Conservation (phyloP, 2,888 invertebrate genomes). For the Subacronicta megacephala region DNA sequence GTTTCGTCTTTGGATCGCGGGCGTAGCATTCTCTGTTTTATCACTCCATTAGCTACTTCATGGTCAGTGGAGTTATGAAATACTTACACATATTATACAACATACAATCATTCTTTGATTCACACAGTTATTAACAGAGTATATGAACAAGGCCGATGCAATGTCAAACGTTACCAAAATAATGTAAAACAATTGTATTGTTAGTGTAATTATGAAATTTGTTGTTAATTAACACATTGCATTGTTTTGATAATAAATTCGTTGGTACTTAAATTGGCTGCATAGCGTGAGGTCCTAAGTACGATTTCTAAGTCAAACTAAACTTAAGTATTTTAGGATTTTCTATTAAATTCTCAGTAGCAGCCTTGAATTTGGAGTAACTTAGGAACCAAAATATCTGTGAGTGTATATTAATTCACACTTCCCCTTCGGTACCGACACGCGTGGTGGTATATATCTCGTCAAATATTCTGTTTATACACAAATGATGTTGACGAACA, state of each 20-base stretch:
- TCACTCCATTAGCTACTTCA: not conserved
- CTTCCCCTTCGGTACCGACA: no score
- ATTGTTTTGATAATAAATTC: slow-evolving; percentile 17
- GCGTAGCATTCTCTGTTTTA: not conserved
- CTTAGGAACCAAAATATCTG: no score
- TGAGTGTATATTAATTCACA: no score
- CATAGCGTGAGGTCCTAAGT: no score
- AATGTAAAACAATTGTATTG: slow-evolving; percentile 34
- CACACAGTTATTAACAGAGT: slow-evolving; percentile 20
- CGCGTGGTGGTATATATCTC: no score
- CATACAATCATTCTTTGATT: slow-evolving; percentile 44
- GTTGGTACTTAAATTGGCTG: slow-evolving; percentile 1
- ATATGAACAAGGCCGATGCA: slow-evolving; percentile 29
- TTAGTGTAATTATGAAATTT: slow-evolving; percentile 15
- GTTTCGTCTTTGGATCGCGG: no score
- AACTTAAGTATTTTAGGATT: no score
- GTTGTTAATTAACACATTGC: slow-evolving; percentile 28
- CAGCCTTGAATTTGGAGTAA: no score
- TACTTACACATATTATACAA: slow-evolving; percentile 52
- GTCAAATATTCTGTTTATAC: no score
- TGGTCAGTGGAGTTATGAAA: slow-evolving; percentile 40
- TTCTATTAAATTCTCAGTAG: no score
- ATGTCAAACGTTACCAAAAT: slow-evolving; percentile 44
- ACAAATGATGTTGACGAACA: no score
- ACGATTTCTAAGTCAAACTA: no score